Evolutionary conservation across 2,113 vertebrate genomes (phyloP), one percentile per base, ranked within the genome.

Genomic region (Scolopax mira): DNA sequence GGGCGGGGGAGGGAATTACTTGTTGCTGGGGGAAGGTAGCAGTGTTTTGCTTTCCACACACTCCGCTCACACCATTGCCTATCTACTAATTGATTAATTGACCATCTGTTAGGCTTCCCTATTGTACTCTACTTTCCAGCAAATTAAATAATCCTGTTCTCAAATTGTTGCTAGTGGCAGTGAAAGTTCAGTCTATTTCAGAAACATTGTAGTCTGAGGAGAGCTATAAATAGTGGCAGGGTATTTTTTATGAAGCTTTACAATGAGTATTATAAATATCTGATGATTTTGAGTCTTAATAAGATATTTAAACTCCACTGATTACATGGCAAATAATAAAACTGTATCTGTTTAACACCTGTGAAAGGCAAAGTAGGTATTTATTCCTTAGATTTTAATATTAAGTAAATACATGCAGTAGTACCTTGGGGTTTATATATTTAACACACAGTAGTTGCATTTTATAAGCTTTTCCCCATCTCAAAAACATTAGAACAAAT

Each of bases 271-370:
- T 90, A 96, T 93, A 97, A 97, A 96, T 95, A 96, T 72, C 52
- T 95, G 65, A 94, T 81, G 37, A 60, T 95, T 96, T 97, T 97
- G 88, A 87, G 51, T 91, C 86, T 95, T 95, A 97, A 94, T 97
- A 96, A 85, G 74, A 74, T 94, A 88, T 69, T 93, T 97, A 94
- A 96, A 97, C 85, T 96, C 52, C 90, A 60, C 78, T 93, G 78
- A 95, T 94, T 95, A 79, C 75, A 79, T 79, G 71, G 42, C 46
- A 94, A 95, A 85, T 90, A 96, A 95, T 93, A 91, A 95, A 97
- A 95, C 44, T 67, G 77, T 65, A 82, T 91, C 90, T 95, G 73
- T 87, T 96, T 83, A 95, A 95, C 89, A 55, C 31, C 61, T 91
- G 74, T 85, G 39, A 90, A 96, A 96, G 65, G 89, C 39, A 83